phyloP scores from a whole-genome alignment of 2,113 vertebrate species.

The Eulacestoma nigropectus region DNA sequence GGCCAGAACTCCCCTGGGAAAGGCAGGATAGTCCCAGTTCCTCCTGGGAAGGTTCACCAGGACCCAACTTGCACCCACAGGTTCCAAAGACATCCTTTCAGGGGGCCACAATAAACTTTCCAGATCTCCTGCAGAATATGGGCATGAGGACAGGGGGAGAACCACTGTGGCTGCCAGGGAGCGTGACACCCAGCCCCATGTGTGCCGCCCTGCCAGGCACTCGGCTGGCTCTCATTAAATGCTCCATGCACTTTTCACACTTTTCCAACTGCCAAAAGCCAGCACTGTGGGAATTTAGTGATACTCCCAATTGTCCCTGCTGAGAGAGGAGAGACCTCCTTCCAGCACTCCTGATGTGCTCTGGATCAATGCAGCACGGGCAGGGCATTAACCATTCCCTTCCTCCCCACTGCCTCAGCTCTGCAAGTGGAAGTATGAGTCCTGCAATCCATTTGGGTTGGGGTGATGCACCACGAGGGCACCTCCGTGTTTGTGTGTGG shows the following conservation, averaged over 20 bases:
- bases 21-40: not conserved
- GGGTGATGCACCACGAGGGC: not conserved
- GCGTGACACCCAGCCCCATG: rapidly evolving
- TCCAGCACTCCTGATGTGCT: not conserved
- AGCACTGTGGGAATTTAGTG: not conserved
- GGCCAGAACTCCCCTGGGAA: not conserved
- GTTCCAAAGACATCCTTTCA: not conserved
- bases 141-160: not conserved
- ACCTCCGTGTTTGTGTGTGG: not conserved
- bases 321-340: not conserved
- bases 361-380: not conserved
- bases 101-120: not conserved
- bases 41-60: not conserved
- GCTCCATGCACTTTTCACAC: rapidly evolving
- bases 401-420: not conserved
- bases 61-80: not conserved
- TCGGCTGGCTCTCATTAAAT: not conserved
- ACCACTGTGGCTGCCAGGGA: rapidly evolving
- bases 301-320: not conserved
- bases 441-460: not conserved
- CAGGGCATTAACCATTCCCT: not conserved
- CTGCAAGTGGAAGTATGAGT: not conserved
- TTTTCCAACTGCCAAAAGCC: not conserved
- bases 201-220: not conserved
- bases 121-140: not conserved